Conservation (phyloP, 2,113 vertebrate genomes). For the Microtus oregoni region DNA sequence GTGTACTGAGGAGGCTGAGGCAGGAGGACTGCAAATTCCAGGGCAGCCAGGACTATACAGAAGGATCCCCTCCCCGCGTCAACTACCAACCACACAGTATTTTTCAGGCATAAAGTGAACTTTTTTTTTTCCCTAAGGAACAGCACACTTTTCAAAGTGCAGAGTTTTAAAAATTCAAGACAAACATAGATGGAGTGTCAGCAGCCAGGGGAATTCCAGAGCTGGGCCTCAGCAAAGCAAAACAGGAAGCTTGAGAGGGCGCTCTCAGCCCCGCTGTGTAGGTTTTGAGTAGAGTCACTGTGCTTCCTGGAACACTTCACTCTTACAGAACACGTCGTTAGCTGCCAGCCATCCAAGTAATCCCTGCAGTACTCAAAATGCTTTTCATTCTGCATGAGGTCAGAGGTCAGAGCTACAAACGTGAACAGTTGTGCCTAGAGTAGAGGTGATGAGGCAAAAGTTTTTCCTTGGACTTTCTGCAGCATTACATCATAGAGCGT, state of each 20-base stretch:
- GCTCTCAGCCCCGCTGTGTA: neutral
- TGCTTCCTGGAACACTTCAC: neutral
- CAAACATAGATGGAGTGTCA: neutral
- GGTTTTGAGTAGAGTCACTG: neutral
- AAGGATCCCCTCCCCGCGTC: neutral
- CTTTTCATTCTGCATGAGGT: neutral
- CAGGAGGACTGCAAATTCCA: neutral
- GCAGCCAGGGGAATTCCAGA: conserved; percentile 2
- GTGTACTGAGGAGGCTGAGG: neutral
- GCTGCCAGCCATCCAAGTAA: neutral
- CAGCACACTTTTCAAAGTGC: neutral
- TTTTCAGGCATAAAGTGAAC: neutral
- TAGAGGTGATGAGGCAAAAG: neutral
- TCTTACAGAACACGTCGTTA: neutral
- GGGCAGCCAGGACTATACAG: neutral
- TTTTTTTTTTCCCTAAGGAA: neutral
- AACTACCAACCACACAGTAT: neutral
- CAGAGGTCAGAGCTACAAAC: neutral
- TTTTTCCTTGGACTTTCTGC: neutral
- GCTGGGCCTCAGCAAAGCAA: neutral
- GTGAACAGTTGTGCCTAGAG: neutral
- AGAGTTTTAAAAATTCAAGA: neutral
- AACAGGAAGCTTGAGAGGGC: conserved; percentile 16
- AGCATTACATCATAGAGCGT: neutral
- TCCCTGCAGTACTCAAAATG: neutral